Percentiles rank a stretch among this genome's conserved stretches.
phyloP scores from a whole-genome alignment of 2,113 vertebrate species.

The Thunnus maccoyii region DNA sequence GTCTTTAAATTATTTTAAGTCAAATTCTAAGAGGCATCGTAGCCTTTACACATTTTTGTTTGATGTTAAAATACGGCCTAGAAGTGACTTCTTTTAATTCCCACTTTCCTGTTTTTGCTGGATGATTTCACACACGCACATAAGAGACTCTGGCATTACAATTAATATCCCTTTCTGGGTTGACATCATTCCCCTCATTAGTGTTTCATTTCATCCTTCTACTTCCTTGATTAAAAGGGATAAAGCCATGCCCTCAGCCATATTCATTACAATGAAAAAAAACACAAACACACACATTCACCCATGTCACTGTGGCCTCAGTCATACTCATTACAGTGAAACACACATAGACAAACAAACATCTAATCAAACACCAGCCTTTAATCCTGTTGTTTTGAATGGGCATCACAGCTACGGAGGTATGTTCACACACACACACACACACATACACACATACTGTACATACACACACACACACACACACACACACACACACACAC shows the following conservation, averaged over 20 bases:
- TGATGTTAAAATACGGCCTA: not conserved
- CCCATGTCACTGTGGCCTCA: conserved; percentile 36
- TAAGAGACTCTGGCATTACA: conserved; percentile 28
- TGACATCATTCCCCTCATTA: conserved; percentile 56
- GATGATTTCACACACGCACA: not conserved
- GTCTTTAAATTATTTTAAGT: too few relatives aligned
- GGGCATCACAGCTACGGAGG: conserved; percentile 18
- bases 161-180: conserved; percentile 60
- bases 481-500: not conserved
- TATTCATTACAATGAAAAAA: conserved; percentile 70
- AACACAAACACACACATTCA: conserved; percentile 38
- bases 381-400: conserved; percentile 80
- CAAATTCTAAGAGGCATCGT: too few relatives aligned
- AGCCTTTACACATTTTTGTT: too few relatives aligned
- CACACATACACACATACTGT: not conserved
- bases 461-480: not conserved
- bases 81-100: not conserved
- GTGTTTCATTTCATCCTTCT: conserved; percentile 69
- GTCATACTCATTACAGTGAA: conserved; percentile 69
- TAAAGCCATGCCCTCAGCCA: conserved; percentile 61
- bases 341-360: conserved; percentile 67
- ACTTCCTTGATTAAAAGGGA: conserved; percentile 78
- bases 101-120: not conserved
- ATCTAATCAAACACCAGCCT: conserved; percentile 76
- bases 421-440: conserved; percentile 10